Conservation (phyloP, 1,140 invertebrate species). For the Pinna nobilis region DNA sequence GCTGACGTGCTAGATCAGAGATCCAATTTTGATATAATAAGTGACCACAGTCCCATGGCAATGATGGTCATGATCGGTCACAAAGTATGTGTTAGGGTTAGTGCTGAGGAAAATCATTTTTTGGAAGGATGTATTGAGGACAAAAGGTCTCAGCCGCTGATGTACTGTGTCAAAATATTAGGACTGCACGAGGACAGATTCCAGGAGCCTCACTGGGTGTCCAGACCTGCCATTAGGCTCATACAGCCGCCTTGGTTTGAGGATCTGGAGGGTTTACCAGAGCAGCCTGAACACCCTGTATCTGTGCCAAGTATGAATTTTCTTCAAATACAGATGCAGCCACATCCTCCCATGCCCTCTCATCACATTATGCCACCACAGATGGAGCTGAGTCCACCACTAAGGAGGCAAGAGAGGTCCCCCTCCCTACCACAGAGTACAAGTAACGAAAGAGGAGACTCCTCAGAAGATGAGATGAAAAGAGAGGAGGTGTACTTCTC, state of each 20-base stretch:
- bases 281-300: constrained; percentile 44
- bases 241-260: constrained; percentile 96
- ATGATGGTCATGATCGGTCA: constrained; percentile 83
- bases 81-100: constrained; percentile 79
- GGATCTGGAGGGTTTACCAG: constrained; percentile 84
- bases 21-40: constrained; percentile 89
- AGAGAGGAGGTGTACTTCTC: constrained; percentile 68
- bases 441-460: constrained; percentile 61
- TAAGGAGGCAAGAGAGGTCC: constrained; percentile 38
- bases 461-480: constrained; percentile 69
- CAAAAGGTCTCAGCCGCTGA: constrained; percentile 83
- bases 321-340: constrained; percentile 40
- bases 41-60: constrained; percentile 92
- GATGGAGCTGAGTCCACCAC: constrained; percentile 81
- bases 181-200: constrained; percentile 49
- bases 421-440: constrained; percentile 52
- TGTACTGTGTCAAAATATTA: constrained; percentile 85
- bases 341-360: constrained; percentile 26
- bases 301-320: constrained; percentile 35
- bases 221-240: constrained; percentile 91
- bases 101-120: constrained; percentile 81
- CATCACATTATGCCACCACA: constrained; percentile 40
- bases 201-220: constrained; percentile 77
- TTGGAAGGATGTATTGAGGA: constrained; percentile 86
- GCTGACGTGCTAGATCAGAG: constrained; percentile 81